These are phyloP conservation scores for Salvator merianae DNA, from an alignment of 2,113 vertebrate genomes.

Conservation along the genomic window DNA sequence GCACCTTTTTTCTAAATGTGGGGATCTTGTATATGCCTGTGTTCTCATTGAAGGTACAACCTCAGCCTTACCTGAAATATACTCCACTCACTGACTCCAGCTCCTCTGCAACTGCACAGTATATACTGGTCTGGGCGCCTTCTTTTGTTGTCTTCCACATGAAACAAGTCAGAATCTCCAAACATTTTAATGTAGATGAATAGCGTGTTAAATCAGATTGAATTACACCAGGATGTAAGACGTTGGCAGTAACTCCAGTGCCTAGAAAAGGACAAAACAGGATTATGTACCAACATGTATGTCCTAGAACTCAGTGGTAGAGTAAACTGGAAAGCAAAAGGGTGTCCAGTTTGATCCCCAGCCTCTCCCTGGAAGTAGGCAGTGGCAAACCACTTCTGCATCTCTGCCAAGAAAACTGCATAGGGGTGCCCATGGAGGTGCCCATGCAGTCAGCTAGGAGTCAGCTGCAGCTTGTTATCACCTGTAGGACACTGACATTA, in stretches of 20 bases:
- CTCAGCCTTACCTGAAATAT: constrained; percentile 87
- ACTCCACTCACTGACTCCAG: constrained; percentile 85
- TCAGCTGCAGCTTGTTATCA: no score
- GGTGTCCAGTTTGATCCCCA: no score
- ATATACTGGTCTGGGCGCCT: constrained; percentile 90
- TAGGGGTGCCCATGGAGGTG: no score
- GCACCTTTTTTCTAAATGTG: background rate
- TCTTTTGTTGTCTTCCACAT: constrained; percentile 86
- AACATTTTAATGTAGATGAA: constrained; percentile 75
- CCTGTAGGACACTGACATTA: no score
- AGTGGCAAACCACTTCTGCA: no score
- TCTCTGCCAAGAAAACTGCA: no score
- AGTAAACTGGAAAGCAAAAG: no score
- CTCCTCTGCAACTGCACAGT: constrained; percentile 89
- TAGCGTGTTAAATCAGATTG: constrained; percentile 83
- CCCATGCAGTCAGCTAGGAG: no score
- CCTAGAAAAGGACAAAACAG: constrained; percentile 68
- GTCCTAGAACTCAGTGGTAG: background rate
- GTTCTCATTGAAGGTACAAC: background rate
- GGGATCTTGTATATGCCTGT: background rate
- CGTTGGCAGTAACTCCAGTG: constrained; percentile 85
- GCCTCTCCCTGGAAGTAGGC: no score
- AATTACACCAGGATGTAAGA: constrained; percentile 89
- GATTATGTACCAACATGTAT: background rate
- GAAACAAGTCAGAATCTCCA: constrained; percentile 78